These are phyloP conservation scores for Zootermopsis nevadensis DNA, from an alignment of 2,888 invertebrate species.

Conservation along the genomic window DNA sequence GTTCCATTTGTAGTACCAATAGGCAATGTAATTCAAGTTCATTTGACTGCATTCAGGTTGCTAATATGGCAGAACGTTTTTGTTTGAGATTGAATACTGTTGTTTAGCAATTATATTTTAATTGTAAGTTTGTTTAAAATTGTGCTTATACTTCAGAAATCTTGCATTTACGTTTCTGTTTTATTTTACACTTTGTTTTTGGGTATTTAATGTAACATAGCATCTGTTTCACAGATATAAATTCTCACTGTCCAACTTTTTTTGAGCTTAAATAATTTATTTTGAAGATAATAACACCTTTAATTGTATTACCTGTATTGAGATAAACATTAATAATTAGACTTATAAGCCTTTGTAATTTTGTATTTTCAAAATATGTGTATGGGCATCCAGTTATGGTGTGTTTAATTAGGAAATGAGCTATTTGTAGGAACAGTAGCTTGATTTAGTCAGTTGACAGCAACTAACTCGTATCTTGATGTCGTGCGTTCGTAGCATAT, in stretches of 20 bases:
- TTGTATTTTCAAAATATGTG: neutral
- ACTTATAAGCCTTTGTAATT: neutral
- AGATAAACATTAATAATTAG: neutral
- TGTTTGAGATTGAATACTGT: constrained; percentile 39
- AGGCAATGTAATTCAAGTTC: constrained; percentile 52
- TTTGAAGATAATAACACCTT: constrained; percentile 23
- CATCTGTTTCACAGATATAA: neutral
- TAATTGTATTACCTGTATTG: neutral
- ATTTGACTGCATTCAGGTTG: constrained; percentile 59
- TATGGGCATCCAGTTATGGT: neutral
- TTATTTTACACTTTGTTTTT: neutral
- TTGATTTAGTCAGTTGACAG: neutral
- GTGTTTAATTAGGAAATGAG: neutral
- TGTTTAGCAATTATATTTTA: constrained; percentile 41
- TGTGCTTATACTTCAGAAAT: neutral
- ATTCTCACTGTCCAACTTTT: neutral
- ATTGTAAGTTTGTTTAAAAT: constrained; percentile 28
- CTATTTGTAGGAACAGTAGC: neutral
- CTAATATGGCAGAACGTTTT: constrained; percentile 60
- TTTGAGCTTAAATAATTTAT: neutral
- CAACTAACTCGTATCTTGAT: neutral
- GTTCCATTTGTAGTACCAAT: neutral
- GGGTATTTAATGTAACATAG: neutral
- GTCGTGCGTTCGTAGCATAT: neutral
- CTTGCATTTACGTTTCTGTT: neutral